Evolutionary conservation across 2,888 invertebrate genomes (phyloP).

Genomic region (Idaea dimidiata): DNA sequence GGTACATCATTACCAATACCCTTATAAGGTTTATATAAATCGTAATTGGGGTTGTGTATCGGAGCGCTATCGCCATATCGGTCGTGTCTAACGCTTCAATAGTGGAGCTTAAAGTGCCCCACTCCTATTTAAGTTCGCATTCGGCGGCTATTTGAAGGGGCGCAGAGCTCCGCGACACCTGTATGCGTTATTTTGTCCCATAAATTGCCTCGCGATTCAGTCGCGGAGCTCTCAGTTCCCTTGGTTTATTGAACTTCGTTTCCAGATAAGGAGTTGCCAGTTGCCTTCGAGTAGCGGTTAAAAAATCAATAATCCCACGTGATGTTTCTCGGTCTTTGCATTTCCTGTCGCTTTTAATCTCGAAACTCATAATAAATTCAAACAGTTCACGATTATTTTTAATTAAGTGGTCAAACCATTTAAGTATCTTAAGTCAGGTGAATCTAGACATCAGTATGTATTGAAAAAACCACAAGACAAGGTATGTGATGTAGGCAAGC

Average conservation of each 20-base stretch:
- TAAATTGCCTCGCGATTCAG: conserved; percentile 71
- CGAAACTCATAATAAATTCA: conserved; percentile 44
- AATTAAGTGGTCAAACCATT: conserved; percentile 61
- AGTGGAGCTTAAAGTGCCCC: conserved; percentile 57
- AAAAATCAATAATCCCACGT: conserved; percentile 56
- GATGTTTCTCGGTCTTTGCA: conserved; percentile 62
- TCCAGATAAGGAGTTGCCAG: conserved; percentile 58
- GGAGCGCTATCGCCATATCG: conserved; percentile 60
- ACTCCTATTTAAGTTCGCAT: conserved; percentile 68
- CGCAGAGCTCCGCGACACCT: conserved; percentile 69
- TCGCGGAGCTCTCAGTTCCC: conserved; percentile 52
- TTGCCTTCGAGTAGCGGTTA: conserved; percentile 47
- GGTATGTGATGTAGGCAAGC: conserved; percentile 38
- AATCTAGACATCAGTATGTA: conserved; percentile 25
- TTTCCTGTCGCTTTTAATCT: conserved; percentile 54
- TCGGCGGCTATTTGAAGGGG: conserved; percentile 67
- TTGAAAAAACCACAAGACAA: conserved; percentile 32
- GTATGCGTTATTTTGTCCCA: conserved; percentile 77
- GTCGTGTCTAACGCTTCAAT: conserved; percentile 66
- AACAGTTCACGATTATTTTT: conserved; percentile 57
- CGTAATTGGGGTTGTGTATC: conserved; percentile 71
- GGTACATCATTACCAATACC: conserved; percentile 74
- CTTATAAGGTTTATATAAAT: conserved; percentile 72
- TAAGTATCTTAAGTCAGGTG: conserved; percentile 50
- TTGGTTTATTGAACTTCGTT: conserved; percentile 72